Percentiles rank a stretch among this genome's conserved stretches.
Evolutionary conservation across 2,113 vertebrate genomes (phyloP).

Genomic region (Entomyzon cyanotis): DNA sequence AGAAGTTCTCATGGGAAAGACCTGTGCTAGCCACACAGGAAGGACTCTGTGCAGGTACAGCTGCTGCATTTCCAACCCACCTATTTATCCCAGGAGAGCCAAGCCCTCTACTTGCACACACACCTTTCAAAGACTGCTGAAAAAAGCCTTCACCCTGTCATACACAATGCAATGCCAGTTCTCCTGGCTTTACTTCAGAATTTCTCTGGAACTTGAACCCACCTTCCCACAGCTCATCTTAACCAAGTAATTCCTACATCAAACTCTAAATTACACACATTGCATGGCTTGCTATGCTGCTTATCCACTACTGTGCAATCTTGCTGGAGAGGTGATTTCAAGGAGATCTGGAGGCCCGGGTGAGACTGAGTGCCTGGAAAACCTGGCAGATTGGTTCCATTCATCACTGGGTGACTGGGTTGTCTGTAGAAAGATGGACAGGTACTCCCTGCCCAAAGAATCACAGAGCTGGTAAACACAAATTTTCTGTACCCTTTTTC

Average conservation of each 20-base stretch:
- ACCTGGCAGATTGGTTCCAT: not conserved
- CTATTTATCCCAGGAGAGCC: not conserved
- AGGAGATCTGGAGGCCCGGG: fast-evolving
- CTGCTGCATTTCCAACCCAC: not conserved
- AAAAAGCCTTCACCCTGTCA: not conserved
- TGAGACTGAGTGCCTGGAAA: not conserved
- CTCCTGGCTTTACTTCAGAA: not conserved
- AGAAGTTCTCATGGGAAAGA: no score
- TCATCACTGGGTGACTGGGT: not conserved
- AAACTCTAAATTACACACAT: not conserved
- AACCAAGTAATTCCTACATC: not conserved
- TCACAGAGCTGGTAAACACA: not conserved
- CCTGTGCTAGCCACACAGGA: no score
- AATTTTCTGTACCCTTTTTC: not conserved
- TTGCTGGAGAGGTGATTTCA: not conserved
- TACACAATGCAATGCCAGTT: not conserved
- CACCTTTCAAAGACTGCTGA: not conserved
- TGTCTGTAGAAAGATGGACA: not conserved
- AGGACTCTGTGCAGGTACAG: not conserved
- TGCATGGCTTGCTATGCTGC: not conserved
- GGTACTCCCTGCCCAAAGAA: not conserved
- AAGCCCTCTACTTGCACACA: not conserved
- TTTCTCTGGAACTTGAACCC: not conserved
- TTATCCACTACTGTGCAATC: not conserved
- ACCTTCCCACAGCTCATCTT: not conserved